Evolutionary conservation across 37 sponge, comb jelly and placozoan genomes (phyloP).

Genomic region (Chondrilla cf. caribensis): DNA sequence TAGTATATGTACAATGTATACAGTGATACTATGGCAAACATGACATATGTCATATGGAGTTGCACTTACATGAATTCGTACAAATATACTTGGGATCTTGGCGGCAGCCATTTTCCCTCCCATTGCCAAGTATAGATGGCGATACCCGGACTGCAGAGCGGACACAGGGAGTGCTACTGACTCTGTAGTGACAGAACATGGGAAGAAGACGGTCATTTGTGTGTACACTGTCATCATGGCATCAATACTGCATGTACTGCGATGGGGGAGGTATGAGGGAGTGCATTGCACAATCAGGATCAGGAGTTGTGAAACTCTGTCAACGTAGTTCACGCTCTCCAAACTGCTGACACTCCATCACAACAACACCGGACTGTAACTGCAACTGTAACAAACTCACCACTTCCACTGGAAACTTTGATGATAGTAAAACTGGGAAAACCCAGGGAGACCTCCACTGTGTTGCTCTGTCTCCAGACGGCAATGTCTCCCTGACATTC

Average conservation of each 20-base stretch:
- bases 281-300: too few relatives aligned
- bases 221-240: neutral
- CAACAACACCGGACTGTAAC: too few relatives aligned
- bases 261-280: too few relatives aligned
- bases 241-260: too few relatives aligned
- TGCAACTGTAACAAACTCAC: too few relatives aligned
- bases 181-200: neutral
- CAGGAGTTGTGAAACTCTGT: too few relatives aligned
- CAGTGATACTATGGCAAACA: too few relatives aligned
- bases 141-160: neutral
- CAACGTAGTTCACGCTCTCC: too few relatives aligned
- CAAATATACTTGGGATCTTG: neutral
- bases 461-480: slow-evolving; percentile 29
- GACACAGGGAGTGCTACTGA: neutral
- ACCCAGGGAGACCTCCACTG: neutral
- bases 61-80: neutral
- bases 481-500: slow-evolving; percentile 15
- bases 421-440: slow-evolving; percentile 15
- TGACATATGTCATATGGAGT: too few relatives aligned
- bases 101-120: neutral
- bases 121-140: neutral
- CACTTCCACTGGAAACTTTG: neutral
- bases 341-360: too few relatives aligned
- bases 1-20: too few relatives aligned
- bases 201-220: neutral